Evolutionary conservation across 2,888 invertebrate species (phyloP).

Genomic region (Mesoligia furuncula): DNA sequence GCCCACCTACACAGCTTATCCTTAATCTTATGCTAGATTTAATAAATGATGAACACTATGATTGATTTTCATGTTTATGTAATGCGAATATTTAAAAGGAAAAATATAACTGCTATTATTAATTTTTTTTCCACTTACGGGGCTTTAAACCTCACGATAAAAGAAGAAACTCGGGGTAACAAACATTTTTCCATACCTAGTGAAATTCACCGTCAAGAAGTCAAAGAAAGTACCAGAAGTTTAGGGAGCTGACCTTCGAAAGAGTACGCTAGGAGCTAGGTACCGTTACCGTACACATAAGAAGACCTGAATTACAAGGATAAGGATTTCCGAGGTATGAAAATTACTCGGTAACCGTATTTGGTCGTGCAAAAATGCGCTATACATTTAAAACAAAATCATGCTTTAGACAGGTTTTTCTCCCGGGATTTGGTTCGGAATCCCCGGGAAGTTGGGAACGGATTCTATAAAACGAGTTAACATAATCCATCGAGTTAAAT

Average conservation of each 20-base stretch:
- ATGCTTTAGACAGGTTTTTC: not conserved
- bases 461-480: conserved; percentile 8
- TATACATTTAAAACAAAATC: not conserved
- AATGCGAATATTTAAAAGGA: conserved; percentile 50
- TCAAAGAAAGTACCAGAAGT: not conserved
- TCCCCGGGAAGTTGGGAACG: not conserved
- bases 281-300: not conserved
- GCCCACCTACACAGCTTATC: conserved; percentile 75
- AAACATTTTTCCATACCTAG: not conserved
- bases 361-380: not conserved
- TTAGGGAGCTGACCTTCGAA: not conserved
- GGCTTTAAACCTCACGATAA: not conserved
- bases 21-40: conserved; percentile 61
- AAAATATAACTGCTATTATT: conserved; percentile 24
- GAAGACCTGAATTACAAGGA: not conserved
- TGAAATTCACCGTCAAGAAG: not conserved
- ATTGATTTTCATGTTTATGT: conserved; percentile 55
- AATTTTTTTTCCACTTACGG: not conserved
- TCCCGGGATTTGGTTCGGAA: not conserved
- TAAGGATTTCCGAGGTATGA: not conserved
- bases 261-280: not conserved
- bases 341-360: not conserved
- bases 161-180: not conserved
- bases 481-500: not conserved
- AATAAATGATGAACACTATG: conserved; percentile 62